These are phyloP conservation scores for Pristionchus mayeri DNA, from an alignment of 2,888 invertebrate species.

Conservation along the genomic window DNA sequence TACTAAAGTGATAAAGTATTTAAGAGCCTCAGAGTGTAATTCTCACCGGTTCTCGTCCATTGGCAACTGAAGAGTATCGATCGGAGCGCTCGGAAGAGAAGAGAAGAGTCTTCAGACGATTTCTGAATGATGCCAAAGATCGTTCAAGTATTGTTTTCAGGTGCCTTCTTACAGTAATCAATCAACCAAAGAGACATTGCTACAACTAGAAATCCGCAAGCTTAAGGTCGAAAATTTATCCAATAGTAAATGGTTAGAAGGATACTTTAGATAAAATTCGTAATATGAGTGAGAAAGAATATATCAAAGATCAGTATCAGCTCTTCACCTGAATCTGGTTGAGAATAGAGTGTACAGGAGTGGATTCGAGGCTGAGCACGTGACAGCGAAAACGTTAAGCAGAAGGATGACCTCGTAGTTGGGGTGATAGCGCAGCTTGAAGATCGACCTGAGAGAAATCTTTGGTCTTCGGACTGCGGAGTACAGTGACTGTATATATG, in stretches of 20 bases:
- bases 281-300: background rate
- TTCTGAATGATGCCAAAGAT: background rate
- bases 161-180: too few species aligned
- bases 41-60: background rate
- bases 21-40: background rate
- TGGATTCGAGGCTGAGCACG: conserved; percentile 74
- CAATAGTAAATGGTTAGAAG: too few species aligned
- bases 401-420: conserved; percentile 70
- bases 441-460: conserved; percentile 63
- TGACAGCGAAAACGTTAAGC: conserved; percentile 73
- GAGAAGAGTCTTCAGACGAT: conserved; percentile 39
- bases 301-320: background rate
- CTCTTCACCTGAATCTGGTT: conserved; percentile 62
- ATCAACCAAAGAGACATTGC: too few species aligned
- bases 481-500: too few species aligned
- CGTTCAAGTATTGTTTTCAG: background rate
- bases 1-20: background rate
- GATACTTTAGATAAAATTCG: too few species aligned
- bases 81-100: background rate
- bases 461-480: background rate
- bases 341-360: conserved; percentile 75
- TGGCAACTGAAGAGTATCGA: background rate
- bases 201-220: too few species aligned
- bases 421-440: conserved; percentile 62
- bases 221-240: too few species aligned